Conservation (phyloP, 2,888 invertebrate genomes). For the Odontomyia ornata region DNA sequence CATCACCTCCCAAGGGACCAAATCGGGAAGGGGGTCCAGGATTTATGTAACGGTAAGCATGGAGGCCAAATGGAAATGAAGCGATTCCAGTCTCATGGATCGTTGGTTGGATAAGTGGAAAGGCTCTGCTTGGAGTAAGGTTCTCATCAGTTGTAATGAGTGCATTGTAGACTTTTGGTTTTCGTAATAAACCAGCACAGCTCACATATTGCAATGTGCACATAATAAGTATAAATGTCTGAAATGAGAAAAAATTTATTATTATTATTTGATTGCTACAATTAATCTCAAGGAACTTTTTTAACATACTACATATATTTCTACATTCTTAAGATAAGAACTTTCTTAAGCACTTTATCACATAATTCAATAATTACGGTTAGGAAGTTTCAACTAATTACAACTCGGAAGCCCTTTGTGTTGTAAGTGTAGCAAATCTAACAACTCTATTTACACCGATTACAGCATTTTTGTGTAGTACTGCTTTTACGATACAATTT, state of each 20-base stretch:
- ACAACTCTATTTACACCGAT: background rate
- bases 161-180: conserved; percentile 82
- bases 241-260: no score
- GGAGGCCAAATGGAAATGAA: conserved; percentile 59
- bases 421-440: background rate
- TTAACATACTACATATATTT: no score
- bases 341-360: no score
- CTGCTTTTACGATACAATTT: background rate
- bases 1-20: conserved; percentile 50
- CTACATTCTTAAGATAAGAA: no score
- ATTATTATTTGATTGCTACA: no score
- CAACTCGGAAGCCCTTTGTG: background rate
- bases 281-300: no score
- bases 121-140: conserved; percentile 77
- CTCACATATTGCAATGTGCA: conserved; percentile 57
- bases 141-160: conserved; percentile 81
- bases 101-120: conserved; percentile 77
- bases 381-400: no score
- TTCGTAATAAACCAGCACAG: conserved; percentile 67
- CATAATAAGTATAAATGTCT: conserved; percentile 16
- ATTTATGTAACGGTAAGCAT: conserved; percentile 59
- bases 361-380: no score
- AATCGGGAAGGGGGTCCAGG: conserved; percentile 59
- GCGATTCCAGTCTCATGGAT: conserved; percentile 71
- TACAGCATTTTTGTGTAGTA: no score